A percentile compares a stretch with the other conserved stretches of the same genome.
phyloP scores from a whole-genome alignment of 1,140 invertebrate species.

The Daktulosphaira vitifoliae region DNA sequence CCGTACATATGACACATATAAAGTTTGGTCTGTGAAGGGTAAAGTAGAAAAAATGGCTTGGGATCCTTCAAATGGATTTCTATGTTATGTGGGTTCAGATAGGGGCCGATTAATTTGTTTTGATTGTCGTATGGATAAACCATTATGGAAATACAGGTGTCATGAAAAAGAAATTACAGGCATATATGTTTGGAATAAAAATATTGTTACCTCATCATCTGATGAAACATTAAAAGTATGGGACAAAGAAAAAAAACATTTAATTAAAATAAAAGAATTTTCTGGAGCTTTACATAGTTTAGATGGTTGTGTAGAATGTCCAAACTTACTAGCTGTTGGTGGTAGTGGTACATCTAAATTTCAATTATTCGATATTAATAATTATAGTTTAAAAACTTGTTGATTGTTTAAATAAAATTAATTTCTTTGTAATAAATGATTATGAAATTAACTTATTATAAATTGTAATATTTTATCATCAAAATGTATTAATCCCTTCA shows the following conservation, averaged over 20 bases:
- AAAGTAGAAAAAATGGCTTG: slow-evolving; percentile 86
- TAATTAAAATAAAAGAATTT: slow-evolving; percentile 30
- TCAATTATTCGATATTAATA: slow-evolving; percentile 27
- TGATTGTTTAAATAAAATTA: slow-evolving; percentile 1
- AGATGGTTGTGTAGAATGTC: slow-evolving; percentile 65
- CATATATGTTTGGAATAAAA: slow-evolving; percentile 41
- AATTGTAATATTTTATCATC: too few species aligned
- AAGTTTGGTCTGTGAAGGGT: slow-evolving; percentile 60
- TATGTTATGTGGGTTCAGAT: slow-evolving; percentile 68
- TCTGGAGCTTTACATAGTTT: slow-evolving; percentile 67
- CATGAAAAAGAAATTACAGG: slow-evolving; percentile 76
- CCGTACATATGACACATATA: slow-evolving; percentile 52
- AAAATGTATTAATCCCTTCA: too few species aligned
- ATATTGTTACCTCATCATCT: slow-evolving; percentile 58
- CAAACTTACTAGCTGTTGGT: slow-evolving; percentile 67
- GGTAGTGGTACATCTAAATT: slow-evolving; percentile 69
- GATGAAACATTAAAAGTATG: slow-evolving; percentile 71
- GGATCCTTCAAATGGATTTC: slow-evolving; percentile 64
- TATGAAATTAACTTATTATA: too few species aligned
- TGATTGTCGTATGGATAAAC: slow-evolving; percentile 61
- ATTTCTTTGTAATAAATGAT: neutral
- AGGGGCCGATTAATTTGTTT: slow-evolving; percentile 69
- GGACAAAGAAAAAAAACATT: slow-evolving; percentile 57
- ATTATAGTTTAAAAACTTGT: slow-evolving; percentile 29
- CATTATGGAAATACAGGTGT: slow-evolving; percentile 67